phyloP scores from a whole-genome alignment of 2,113 vertebrate species.

The Terrapene triunguis region DNA sequence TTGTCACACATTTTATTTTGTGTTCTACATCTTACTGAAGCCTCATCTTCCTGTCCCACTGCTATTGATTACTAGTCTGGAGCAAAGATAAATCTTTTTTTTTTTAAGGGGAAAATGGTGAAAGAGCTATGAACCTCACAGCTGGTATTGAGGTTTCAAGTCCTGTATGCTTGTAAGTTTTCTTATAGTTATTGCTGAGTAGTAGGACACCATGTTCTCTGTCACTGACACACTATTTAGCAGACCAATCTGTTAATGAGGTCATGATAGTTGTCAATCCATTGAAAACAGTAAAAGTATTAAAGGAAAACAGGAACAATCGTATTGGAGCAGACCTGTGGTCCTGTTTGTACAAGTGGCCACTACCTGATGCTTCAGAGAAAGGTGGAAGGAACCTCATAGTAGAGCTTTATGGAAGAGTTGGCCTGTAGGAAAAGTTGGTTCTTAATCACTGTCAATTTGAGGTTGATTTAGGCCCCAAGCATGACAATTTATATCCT shows the following conservation, averaged over 20 bases:
- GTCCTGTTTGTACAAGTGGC: background rate
- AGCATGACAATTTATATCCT: background rate
- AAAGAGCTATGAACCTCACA: background rate
- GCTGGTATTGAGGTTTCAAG: background rate
- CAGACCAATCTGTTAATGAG: background rate
- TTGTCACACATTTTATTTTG: background rate
- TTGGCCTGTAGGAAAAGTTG: background rate
- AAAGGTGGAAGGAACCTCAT: background rate
- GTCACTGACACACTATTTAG: background rate
- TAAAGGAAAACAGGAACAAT: background rate
- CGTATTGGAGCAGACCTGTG: background rate
- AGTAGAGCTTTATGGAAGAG: background rate
- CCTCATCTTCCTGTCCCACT: background rate
- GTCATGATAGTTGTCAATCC: background rate
- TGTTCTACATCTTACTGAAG: background rate
- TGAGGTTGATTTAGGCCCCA: background rate
- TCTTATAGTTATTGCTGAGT: background rate
- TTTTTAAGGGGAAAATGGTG: background rate
- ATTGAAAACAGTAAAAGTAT: background rate
- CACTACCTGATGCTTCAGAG: background rate
- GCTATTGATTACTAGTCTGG: background rate
- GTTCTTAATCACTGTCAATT: background rate
- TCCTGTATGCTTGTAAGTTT: background rate
- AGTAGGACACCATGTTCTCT: background rate
- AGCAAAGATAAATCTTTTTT: background rate